phyloP scores from a whole-genome alignment of 2,797 vertebrate genomes.

The Cynodonichthys magdalenae region DNA sequence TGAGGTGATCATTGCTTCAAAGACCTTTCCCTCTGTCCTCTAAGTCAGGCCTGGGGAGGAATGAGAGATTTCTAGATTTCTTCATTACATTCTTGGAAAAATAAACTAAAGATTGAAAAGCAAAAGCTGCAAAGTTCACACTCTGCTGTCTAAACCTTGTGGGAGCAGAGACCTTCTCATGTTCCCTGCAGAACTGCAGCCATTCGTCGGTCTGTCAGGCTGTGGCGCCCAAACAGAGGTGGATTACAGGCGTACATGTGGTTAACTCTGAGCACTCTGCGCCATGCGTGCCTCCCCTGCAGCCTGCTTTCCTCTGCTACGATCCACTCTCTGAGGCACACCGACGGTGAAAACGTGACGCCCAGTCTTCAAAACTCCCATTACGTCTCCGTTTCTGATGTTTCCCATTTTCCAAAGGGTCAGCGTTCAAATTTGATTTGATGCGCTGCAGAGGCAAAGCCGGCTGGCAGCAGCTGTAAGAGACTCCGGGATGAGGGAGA shows the following conservation, averaged over 20 bases:
- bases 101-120: background rate
- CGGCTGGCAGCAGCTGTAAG: slow-evolving; percentile 66
- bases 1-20: slow-evolving; percentile 43
- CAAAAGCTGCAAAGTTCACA: too few relatives aligned
- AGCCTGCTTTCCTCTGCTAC: slow-evolving; percentile 5
- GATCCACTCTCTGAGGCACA: slow-evolving; percentile 49
- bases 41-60: slow-evolving; percentile 7
- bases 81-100: slow-evolving; percentile 9
- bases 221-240: slow-evolving; percentile 54
- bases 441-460: slow-evolving; percentile 55
- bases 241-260: slow-evolving; percentile 60
- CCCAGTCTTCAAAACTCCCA: slow-evolving; percentile 50
- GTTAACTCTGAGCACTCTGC: slow-evolving; percentile 42
- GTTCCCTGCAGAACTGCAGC: slow-evolving; percentile 46
- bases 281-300: slow-evolving; percentile 35
- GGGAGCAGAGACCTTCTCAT: slow-evolving; percentile 48
- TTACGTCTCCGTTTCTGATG: slow-evolving; percentile 52
- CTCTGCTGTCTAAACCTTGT: too few relatives aligned
- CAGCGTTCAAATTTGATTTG: slow-evolving; percentile 77
- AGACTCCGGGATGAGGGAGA: slow-evolving; percentile 57
- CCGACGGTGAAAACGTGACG: slow-evolving; percentile 20
- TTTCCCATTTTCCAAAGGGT: slow-evolving; percentile 69
- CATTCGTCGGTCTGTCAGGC: slow-evolving; percentile 45
- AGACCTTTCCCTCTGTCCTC: slow-evolving; percentile 15
- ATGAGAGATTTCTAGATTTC: background rate